Percentiles rank a stretch among this genome's conserved stretches.
phyloP scores from a whole-genome alignment of 2,888 invertebrate species.

The Arctia plantaginis region DNA sequence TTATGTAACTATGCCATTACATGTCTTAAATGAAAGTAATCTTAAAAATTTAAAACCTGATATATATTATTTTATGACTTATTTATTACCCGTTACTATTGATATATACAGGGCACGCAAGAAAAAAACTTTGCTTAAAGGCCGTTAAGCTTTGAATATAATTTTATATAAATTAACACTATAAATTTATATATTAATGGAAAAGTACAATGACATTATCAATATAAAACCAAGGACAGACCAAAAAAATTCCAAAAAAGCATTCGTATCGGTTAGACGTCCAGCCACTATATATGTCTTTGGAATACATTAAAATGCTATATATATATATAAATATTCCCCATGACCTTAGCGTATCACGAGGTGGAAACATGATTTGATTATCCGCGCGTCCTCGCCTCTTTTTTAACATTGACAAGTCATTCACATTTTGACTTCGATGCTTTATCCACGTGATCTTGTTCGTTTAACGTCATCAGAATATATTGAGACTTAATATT shows the following conservation, averaged over 20 bases:
- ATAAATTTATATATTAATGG: neutral
- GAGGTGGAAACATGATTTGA: neutral
- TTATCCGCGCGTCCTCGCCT: neutral
- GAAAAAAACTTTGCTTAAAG: too few species aligned
- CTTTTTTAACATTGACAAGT: conserved; percentile 8
- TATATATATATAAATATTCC: neutral
- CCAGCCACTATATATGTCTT: neutral
- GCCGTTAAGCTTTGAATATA: too few species aligned
- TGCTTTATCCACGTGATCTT: neutral
- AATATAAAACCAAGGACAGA: conserved; percentile 7
- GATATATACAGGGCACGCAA: too few species aligned
- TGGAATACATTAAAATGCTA: neutral
- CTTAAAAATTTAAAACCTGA: too few species aligned
- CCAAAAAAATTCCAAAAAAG: neutral
- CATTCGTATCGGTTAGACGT: neutral
- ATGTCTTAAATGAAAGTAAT: too few species aligned
- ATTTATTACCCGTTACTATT: too few species aligned
- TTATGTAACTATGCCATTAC: too few species aligned
- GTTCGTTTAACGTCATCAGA: neutral
- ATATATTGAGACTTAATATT: neutral
- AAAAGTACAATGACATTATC: conserved; percentile 9
- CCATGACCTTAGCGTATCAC: conserved; percentile 10
- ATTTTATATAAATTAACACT: neutral
- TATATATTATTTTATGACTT: too few species aligned
- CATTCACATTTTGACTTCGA: conserved; percentile 14